phyloP scores from a whole-genome alignment of 2,888 invertebrate species.

The Patella caerulea region DNA sequence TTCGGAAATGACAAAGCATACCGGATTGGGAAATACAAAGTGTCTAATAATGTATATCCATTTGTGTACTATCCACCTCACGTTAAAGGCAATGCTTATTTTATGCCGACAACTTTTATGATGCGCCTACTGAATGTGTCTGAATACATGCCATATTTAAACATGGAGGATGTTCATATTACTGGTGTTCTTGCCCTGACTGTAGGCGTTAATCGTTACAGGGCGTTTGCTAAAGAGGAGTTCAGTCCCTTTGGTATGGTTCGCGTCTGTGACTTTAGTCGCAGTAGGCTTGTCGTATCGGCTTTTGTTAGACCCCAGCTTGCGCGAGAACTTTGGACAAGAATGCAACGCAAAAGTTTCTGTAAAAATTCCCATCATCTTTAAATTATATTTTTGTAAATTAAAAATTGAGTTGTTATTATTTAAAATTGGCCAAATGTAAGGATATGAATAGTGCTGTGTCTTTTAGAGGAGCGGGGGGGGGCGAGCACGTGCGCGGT shows the following conservation, averaged over 20 bases:
- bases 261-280: not conserved
- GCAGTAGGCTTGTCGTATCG: not conserved
- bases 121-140: constrained; percentile 39
- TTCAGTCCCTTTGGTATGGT: constrained; percentile 4
- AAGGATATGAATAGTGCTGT: too few species aligned
- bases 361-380: too few species aligned
- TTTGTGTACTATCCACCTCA: constrained; percentile 44
- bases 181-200: constrained; percentile 49
- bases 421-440: too few species aligned
- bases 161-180: constrained; percentile 55
- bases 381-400: too few species aligned
- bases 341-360: too few species aligned
- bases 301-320: not conserved
- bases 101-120: constrained; percentile 46
- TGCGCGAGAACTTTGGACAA: not conserved
- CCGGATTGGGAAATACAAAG: constrained; percentile 42
- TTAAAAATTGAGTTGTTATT: too few species aligned
- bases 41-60: constrained; percentile 36
- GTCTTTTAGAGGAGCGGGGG: too few species aligned
- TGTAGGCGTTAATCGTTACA: constrained; percentile 18
- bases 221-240: not conserved
- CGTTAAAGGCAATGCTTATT: constrained; percentile 46
- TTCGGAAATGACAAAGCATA: constrained; percentile 24
- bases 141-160: constrained; percentile 47
- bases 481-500: too few species aligned